Percentiles rank a stretch among this genome's conserved stretches.
phyloP scores from a whole-genome alignment of 2,797 vertebrate genomes.

The Molossus alvarezi region DNA sequence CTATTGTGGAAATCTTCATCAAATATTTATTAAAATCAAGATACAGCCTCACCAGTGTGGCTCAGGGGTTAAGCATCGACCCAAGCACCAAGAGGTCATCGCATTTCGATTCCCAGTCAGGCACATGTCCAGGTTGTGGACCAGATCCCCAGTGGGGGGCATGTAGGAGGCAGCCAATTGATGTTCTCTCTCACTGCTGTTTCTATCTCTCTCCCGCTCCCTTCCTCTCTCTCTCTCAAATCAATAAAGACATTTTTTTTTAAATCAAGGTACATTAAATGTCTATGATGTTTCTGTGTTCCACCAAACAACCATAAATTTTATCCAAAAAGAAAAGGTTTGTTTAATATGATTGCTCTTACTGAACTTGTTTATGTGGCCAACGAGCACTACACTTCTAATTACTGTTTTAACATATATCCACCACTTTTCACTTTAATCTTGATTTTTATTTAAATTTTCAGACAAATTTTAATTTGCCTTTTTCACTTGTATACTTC shows the following conservation, averaged over 20 bases:
- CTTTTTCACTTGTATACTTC: slow-evolving; percentile 31
- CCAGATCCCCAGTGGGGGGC: too few species aligned
- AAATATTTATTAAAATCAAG: slow-evolving; percentile 20
- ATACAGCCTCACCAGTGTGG: too few species aligned
- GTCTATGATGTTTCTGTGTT: not conserved
- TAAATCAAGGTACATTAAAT: slow-evolving; percentile 8
- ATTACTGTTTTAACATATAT: slow-evolving; percentile 10
- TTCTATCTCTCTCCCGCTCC: too few species aligned
- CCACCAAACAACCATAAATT: not conserved
- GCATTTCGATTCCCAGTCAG: too few species aligned
- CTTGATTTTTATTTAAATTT: slow-evolving; percentile 63
- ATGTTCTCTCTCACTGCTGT: too few species aligned
- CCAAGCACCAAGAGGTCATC: too few species aligned
- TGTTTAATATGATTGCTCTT: slow-evolving; percentile 31
- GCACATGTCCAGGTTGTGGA: too few species aligned
- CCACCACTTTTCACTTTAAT: not conserved
- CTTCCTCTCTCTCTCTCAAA: too few species aligned
- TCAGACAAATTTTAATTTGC: slow-evolving; percentile 26
- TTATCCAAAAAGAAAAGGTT: slow-evolving; percentile 33
- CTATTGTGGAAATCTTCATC: not conserved
- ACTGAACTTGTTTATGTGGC: not conserved
- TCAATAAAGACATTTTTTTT: too few species aligned
- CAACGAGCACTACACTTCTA: not conserved
- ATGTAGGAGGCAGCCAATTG: too few species aligned
- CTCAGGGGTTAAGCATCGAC: too few species aligned